Conservation (phyloP, 2,888 invertebrate genomes). For the Dione vanillae region DNA sequence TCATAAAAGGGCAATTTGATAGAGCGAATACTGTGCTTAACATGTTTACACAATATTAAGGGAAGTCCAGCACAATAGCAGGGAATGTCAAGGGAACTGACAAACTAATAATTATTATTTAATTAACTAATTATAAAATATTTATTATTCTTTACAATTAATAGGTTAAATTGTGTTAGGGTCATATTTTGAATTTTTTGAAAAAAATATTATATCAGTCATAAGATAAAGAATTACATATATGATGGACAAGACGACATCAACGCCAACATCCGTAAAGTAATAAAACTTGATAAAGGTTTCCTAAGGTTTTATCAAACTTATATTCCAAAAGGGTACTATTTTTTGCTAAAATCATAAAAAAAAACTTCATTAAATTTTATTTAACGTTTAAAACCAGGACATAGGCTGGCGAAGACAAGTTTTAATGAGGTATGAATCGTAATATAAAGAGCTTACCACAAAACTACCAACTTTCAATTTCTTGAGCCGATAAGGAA, state of each 20-base stretch:
- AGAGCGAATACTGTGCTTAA: no score
- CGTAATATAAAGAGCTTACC: not conserved
- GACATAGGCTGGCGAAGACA: slow-evolving; percentile 14
- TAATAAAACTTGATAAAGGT: slow-evolving; percentile 26
- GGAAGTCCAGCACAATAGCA: no score
- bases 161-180: no score
- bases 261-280: slow-evolving; percentile 22
- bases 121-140: no score
- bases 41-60: no score
- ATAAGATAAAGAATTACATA: not conserved
- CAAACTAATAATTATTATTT: no score
- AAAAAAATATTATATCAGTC: no score
- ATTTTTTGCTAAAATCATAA: slow-evolving; percentile 27
- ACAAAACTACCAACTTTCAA: not conserved
- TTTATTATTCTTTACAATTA: no score
- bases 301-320: slow-evolving; percentile 31
- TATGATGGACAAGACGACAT: slow-evolving; percentile 5
- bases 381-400: slow-evolving; percentile 14
- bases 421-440: not conserved
- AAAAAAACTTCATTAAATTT: slow-evolving; percentile 28
- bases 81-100: no score
- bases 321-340: slow-evolving; percentile 27
- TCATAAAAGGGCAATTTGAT: no score
- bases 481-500: slow-evolving; percentile 12
- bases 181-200: no score